Evolutionary conservation across 1,140 invertebrate genomes (phyloP).

Genomic region (Batillaria attramentaria): DNA sequence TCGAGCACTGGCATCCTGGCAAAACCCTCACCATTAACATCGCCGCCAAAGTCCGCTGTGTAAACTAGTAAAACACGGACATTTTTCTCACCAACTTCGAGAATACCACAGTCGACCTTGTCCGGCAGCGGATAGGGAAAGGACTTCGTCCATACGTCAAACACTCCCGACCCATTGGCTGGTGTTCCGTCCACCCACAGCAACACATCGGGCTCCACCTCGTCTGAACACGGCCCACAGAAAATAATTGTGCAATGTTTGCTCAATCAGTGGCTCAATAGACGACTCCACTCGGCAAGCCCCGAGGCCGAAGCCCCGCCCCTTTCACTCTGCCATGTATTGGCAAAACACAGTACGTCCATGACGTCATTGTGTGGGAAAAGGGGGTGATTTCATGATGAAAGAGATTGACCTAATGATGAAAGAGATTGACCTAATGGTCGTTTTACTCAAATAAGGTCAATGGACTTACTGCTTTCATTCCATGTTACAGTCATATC

Average conservation of each 20-base stretch:
- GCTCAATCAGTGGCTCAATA: not conserved
- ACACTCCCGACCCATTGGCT: slow-evolving; percentile 25
- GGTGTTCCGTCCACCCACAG: slow-evolving; percentile 37
- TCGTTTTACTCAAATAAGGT: too few relatives aligned
- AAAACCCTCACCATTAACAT: not conserved
- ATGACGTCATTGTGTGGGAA: too few relatives aligned
- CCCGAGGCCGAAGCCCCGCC: too few relatives aligned
- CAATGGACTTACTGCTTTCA: too few relatives aligned
- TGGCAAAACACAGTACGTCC: too few relatives aligned
- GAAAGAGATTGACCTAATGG: too few relatives aligned
- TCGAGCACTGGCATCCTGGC: not conserved
- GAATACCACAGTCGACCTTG: slow-evolving; percentile 15
- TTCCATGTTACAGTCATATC: too few relatives aligned
- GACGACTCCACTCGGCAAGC: slow-evolving; percentile 1
- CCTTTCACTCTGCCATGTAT: too few relatives aligned
- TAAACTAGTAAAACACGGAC: not conserved
- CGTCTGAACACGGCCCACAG: slow-evolving; percentile 26
- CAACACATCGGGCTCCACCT: slow-evolving; percentile 22
- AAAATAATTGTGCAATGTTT: not conserved
- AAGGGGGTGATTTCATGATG: too few relatives aligned
- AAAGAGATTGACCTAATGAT: too few relatives aligned
- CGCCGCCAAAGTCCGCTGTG: not conserved
- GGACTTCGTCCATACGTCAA: slow-evolving; percentile 35
- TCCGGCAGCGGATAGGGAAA: slow-evolving; percentile 28
- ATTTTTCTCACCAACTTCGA: slow-evolving; percentile 14